A percentile compares a stretch with the other conserved stretches of the same genome.
phyloP scores from a whole-genome alignment of 2,888 invertebrate species.

The Pammene fasciana region DNA sequence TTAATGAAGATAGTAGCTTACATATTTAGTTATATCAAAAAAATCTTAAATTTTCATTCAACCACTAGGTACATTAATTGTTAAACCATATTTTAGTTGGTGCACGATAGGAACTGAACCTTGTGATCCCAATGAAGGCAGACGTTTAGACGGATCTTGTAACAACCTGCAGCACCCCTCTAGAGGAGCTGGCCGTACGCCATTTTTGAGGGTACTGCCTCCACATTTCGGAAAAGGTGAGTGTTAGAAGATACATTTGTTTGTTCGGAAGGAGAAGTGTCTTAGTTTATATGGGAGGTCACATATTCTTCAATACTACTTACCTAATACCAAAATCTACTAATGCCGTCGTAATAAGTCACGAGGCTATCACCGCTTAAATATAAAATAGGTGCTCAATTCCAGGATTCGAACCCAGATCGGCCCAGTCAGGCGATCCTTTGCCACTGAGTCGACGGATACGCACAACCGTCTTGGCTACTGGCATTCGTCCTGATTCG shows the following conservation, averaged over 20 bases:
- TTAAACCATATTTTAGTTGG: conserved; percentile 53
- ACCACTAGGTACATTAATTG: too few relatives aligned
- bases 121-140: conserved; percentile 62
- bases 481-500: conserved; percentile 48
- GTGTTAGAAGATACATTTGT: background rate
- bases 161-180: conserved; percentile 63
- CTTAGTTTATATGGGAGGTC: too few relatives aligned
- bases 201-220: conserved; percentile 59
- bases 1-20: too few relatives aligned
- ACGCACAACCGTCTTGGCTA: conserved; percentile 51
- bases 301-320: too few relatives aligned
- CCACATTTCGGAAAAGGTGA: conserved; percentile 59
- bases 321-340: too few relatives aligned
- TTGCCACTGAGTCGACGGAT: conserved; percentile 48
- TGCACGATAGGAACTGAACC: conserved; percentile 59
- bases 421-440: conserved; percentile 45
- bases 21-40: too few relatives aligned
- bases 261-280: too few relatives aligned
- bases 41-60: too few relatives aligned
- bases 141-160: conserved; percentile 67
- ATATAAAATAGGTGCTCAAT: too few relatives aligned
- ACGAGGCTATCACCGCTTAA: too few relatives aligned
- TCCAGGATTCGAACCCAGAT: conserved; percentile 50
- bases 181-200: conserved; percentile 62
- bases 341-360: too few relatives aligned